phyloP scores from a whole-genome alignment of 1,140 invertebrate species.

The Drosophila obscura region DNA sequence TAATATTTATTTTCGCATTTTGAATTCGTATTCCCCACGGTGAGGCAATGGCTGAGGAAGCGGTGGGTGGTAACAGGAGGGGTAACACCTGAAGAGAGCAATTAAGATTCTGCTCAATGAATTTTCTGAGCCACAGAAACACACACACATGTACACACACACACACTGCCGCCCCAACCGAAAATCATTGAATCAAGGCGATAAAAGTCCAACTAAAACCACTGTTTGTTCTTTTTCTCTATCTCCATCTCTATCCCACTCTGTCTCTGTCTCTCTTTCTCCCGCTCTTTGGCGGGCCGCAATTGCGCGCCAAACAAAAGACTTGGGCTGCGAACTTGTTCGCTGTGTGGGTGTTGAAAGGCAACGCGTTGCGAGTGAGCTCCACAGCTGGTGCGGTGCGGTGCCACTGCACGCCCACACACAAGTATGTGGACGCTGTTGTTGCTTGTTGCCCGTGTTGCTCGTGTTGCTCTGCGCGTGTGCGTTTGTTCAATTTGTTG shows the following conservation, averaged over 20 bases:
- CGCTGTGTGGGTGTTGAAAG: slow-evolving; percentile 72
- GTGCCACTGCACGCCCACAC: slow-evolving; percentile 49
- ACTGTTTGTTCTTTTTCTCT: slow-evolving; percentile 7
- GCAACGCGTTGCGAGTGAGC: slow-evolving; percentile 56
- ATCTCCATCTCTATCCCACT: too few relatives aligned
- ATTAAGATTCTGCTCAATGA: slow-evolving; percentile 70
- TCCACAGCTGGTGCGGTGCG: slow-evolving; percentile 19
- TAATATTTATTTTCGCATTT: slow-evolving; percentile 46
- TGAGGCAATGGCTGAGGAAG: too few relatives aligned
- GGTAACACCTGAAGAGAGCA: slow-evolving; percentile 42
- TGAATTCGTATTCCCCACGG: too few relatives aligned
- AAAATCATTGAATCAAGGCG: slow-evolving; percentile 38
- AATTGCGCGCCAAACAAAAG: slow-evolving; percentile 77
- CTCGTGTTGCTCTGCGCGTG: slow-evolving; percentile 31
- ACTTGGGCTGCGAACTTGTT: slow-evolving; percentile 77
- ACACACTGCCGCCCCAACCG: slow-evolving; percentile 14
- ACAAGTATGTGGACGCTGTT: slow-evolving; percentile 18
- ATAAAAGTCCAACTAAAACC: slow-evolving; percentile 17
- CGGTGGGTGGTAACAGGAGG: too few relatives aligned
- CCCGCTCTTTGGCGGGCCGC: slow-evolving; percentile 17
- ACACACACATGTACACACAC: slow-evolving; percentile 18
- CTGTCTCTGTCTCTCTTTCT: slow-evolving; percentile 8
- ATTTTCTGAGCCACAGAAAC: slow-evolving; percentile 51
- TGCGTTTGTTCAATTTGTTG: slow-evolving; percentile 35
- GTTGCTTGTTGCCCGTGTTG: slow-evolving; percentile 14